phyloP scores from a whole-genome alignment of 2,888 invertebrate species.

The Digitonthophagus gazella region DNA sequence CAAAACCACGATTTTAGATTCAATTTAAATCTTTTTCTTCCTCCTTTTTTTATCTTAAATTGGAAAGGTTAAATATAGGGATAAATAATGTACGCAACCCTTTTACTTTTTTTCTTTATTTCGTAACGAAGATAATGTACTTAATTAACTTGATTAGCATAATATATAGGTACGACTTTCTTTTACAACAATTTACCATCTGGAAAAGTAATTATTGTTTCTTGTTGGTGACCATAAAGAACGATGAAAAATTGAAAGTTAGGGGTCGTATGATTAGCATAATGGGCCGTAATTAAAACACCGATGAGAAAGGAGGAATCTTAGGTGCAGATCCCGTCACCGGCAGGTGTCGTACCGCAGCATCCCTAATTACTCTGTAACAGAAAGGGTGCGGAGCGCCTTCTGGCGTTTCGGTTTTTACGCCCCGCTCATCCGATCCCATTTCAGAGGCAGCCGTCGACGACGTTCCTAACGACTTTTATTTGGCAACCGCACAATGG shows the following conservation, averaged over 20 bases:
- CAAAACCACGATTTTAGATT: too few relatives aligned
- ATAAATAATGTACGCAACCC: neutral
- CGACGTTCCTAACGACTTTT: slow-evolving; percentile 33
- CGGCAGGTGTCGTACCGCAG: slow-evolving; percentile 34
- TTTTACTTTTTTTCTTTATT: neutral
- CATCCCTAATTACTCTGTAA: slow-evolving; percentile 35
- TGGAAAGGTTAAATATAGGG: neutral
- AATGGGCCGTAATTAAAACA: slow-evolving; percentile 39
- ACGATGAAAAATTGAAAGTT: slow-evolving; percentile 35
- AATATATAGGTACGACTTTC: neutral
- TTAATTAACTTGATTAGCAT: neutral
- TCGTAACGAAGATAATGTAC: neutral
- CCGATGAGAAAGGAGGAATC: slow-evolving; percentile 32
- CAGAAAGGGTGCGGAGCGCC: slow-evolving; percentile 31
- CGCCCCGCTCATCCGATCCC: slow-evolving; percentile 3
- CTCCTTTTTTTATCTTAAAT: neutral
- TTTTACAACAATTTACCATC: too few relatives aligned
- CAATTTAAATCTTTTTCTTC: too few relatives aligned
- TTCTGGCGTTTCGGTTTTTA: slow-evolving; percentile 20
- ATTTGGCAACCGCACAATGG: slow-evolving; percentile 33
- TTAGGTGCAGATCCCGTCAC: slow-evolving; percentile 37
- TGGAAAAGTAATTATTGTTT: neutral
- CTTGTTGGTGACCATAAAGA: slow-evolving; percentile 3
- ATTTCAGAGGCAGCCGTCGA: neutral
- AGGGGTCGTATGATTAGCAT: slow-evolving; percentile 39